Percentiles rank a stretch among this genome's conserved stretches.
Conservation (phyloP, 2,888 invertebrate genomes). For the Willowsia nigromaculata region DNA sequence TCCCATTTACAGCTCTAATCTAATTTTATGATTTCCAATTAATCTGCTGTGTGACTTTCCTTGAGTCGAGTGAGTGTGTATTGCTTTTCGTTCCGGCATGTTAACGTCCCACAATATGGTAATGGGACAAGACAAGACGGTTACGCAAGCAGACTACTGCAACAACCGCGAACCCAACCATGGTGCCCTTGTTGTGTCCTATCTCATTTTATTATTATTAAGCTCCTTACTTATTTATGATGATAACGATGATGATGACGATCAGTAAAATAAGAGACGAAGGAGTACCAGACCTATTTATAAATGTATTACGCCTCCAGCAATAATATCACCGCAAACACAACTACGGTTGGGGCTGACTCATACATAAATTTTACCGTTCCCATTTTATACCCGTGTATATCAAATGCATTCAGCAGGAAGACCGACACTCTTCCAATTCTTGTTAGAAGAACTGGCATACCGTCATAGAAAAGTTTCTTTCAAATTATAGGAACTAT, state of each 20-base stretch:
- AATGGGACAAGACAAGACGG: neutral
- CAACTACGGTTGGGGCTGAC: neutral
- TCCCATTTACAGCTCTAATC: constrained; percentile 72
- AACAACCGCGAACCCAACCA: constrained; percentile 8
- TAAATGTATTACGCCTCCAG: constrained; percentile 4
- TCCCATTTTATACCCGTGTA: no score
- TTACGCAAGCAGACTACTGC: neutral
- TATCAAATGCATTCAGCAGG: no score
- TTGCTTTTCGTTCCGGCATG: neutral
- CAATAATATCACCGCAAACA: constrained; percentile 17
- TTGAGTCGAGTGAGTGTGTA: neutral
- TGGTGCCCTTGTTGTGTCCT: constrained; percentile 11
- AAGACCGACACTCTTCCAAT: no score
- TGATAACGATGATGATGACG: constrained; percentile 3
- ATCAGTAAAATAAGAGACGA: neutral
- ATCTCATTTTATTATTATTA: constrained; percentile 51
- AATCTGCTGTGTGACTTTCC: constrained; percentile 41
- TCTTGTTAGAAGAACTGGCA: no score
- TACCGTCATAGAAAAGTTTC: neutral
- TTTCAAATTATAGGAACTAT: neutral
- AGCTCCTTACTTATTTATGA: constrained; percentile 49
- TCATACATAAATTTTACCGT: neutral
- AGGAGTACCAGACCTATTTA: neutral
- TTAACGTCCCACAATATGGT: neutral
- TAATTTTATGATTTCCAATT: constrained; percentile 73